These are phyloP conservation scores for Tiliacea citrago DNA, from an alignment of 2,888 invertebrate genomes.

Conservation along the genomic window DNA sequence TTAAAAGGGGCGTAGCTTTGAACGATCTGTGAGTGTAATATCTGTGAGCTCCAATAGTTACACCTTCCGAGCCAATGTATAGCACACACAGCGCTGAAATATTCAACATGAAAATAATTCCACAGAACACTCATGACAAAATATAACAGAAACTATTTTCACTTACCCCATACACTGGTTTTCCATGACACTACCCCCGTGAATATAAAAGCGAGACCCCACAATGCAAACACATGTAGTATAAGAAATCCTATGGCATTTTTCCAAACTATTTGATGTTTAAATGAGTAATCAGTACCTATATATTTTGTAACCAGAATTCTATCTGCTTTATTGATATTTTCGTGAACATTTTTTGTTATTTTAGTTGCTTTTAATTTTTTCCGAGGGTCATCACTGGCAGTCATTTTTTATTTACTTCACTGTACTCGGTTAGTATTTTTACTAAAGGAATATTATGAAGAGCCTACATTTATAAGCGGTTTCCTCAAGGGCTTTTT, in stretches of 20 bases:
- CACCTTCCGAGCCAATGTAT: slow-evolving; percentile 88
- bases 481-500: slow-evolving; percentile 47
- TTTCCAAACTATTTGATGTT: slow-evolving; percentile 91
- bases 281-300: slow-evolving; percentile 79
- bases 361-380: slow-evolving; percentile 23
- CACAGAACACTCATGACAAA: neutral
- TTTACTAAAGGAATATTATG: slow-evolving; percentile 46
- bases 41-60: slow-evolving; percentile 96
- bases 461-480: slow-evolving; percentile 55
- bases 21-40: slow-evolving; percentile 94
- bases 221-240: slow-evolving; percentile 86
- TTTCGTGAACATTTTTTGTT: slow-evolving; percentile 4
- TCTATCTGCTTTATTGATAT: slow-evolving; percentile 31
- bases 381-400: slow-evolving; percentile 23
- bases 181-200: slow-evolving; percentile 59
- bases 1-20: slow-evolving; percentile 92
- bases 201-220: slow-evolving; percentile 79
- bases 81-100: slow-evolving; percentile 54
- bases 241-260: slow-evolving; percentile 91
- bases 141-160: neutral
- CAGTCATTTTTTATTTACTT: slow-evolving; percentile 48
- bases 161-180: slow-evolving; percentile 65
- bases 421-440: slow-evolving; percentile 20
- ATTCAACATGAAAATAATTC: neutral
- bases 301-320: slow-evolving; percentile 65